Evolutionary conservation across 2,888 invertebrate genomes (phyloP), one percentile per base, ranked within the genome.

Genomic region (Hirtodrosophila alboralis): DNA sequence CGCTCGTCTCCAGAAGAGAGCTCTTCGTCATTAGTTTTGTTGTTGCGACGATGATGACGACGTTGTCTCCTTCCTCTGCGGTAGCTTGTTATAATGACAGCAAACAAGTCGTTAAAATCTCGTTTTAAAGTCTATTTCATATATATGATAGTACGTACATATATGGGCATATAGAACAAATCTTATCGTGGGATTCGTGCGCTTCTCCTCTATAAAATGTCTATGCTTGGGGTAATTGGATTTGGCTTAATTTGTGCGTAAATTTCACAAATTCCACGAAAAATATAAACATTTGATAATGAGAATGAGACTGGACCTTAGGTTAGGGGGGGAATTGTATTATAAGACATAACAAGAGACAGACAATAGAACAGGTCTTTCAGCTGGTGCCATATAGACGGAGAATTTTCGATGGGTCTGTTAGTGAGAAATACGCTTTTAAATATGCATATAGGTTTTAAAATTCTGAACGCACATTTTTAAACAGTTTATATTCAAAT

Each of bases 21-120:
- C 21, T 57, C 61, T 66, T 34, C 49, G 53, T 61, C 71, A 52
- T 48, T 30, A 13, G 44, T 13, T 54, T 21, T 9, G 27, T 12
- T 38, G 23, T 4, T 45, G 12, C 7, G 23, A 21, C 23, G 52
- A 36, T 8, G 40, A 40, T 13, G 37, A 34, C 16, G 41, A 27
- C 26, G 51, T 41, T 12, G 47, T 27, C 28, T 30, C 36, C 34
- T 16, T 54, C 68, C 51, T 58, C 56, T 56, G 44, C 73, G 59
- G 80, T 71, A 79, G 75, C 69, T 68, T 67, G 64, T 68, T 76
- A 54, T 67, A 65, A 63, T 76, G 79, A 84, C 81, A 86, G 56
- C 79, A 73, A 84, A 86, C 83, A 84, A 75, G 78, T 78, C 70
- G 77, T 75, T 38, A 68, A n/a, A 68, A 75, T 74, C 69, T 77